Evolutionary conservation across 2,113 vertebrate genomes (phyloP).

Genomic region (Catharus minimus): DNA sequence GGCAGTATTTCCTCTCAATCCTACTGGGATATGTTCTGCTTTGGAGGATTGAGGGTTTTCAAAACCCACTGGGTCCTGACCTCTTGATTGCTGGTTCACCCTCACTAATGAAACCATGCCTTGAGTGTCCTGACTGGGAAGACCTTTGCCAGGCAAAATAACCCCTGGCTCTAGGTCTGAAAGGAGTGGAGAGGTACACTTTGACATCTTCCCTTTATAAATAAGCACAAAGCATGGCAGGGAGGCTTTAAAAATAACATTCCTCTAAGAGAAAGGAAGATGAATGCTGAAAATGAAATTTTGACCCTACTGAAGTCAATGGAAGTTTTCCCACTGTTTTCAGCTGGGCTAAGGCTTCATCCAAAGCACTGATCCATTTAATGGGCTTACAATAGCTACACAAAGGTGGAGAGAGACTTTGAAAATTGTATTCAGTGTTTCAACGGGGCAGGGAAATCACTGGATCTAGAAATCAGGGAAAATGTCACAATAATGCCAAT

Average conservation of each 20-base stretch:
- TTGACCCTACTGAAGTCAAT: neutral
- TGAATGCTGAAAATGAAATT: neutral
- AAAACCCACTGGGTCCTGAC: slow-evolving; percentile 16
- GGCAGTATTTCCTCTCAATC: neutral
- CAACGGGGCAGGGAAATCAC: neutral
- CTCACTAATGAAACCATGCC: slow-evolving; percentile 11
- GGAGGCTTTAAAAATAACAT: slow-evolving; percentile 49
- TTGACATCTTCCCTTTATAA: slow-evolving; percentile 44
- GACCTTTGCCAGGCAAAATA: slow-evolving; percentile 22
- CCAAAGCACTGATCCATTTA: neutral
- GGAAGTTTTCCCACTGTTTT: neutral
- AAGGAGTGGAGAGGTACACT: neutral
- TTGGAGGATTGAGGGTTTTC: neutral
- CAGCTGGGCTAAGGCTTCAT: neutral
- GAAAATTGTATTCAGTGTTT: neutral
- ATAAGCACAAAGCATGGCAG: slow-evolving; percentile 36
- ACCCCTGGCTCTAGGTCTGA: neutral
- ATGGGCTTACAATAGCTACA: neutral
- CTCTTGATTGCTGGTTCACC: slow-evolving; percentile 50
- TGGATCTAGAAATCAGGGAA: neutral
- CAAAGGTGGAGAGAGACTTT: neutral
- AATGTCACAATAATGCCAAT: neutral
- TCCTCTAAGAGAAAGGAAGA: neutral
- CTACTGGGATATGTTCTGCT: slow-evolving; percentile 44
- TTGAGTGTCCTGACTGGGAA: neutral